A percentile compares a stretch with the other conserved stretches of the same genome.
Conservation (phyloP, 2,797 vertebrate species). For the Clamator glandarius region DNA sequence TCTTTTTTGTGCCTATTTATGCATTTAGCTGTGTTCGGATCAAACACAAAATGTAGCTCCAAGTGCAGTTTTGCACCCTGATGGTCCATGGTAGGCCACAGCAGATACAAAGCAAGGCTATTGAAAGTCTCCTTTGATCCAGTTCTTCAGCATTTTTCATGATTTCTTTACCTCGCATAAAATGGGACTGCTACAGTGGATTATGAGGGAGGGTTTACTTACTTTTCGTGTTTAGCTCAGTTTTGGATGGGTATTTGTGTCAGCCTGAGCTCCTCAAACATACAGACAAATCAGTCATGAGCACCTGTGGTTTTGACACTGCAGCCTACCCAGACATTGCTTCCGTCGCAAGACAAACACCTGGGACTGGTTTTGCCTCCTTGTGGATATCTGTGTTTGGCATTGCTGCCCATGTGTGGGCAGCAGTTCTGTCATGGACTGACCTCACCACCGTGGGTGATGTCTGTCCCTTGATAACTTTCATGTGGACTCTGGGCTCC, state of each 20-base stretch:
- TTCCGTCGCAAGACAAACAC: fast-evolving
- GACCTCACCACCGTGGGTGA: fast-evolving
- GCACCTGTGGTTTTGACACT: fast-evolving
- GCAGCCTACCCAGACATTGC: neutral
- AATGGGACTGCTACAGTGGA: neutral
- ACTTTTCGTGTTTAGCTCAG: neutral
- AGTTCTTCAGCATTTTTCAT: neutral
- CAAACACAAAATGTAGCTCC: neutral
- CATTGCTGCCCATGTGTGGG: fast-evolving
- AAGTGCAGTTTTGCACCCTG: neutral
- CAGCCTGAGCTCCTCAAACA: neutral
- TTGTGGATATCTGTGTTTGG: neutral
- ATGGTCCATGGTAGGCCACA: neutral
- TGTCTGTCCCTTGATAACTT: neutral
- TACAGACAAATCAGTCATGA: fast-evolving
- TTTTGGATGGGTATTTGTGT: neutral
- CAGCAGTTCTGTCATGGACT: neutral
- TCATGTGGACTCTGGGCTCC: neutral
- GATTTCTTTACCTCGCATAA: neutral
- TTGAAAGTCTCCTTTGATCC: neutral
- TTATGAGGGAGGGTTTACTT: neutral
- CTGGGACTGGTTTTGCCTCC: neutral
- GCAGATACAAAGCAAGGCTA: neutral
- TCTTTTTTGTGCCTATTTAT: neutral
- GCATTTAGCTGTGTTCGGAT: neutral